These are phyloP conservation scores for Amniataba percoides DNA, from an alignment of 2,797 vertebrate genomes.

Conservation along the genomic window DNA sequence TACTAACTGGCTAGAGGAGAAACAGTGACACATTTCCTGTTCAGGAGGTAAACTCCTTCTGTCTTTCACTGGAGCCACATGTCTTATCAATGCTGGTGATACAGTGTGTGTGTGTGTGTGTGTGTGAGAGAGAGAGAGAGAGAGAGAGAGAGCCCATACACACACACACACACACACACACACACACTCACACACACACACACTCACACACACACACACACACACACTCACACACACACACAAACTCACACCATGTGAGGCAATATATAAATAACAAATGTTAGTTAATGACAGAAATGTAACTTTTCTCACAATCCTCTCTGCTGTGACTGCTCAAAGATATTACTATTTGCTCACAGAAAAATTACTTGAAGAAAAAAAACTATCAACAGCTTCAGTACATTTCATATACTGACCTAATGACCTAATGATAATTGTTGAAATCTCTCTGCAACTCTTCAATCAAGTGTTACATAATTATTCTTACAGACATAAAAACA, in stretches of 20 bases:
- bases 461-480: not conserved
- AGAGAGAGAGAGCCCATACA: too few species aligned
- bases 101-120: not conserved
- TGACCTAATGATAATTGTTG: not conserved
- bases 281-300: constrained; percentile 3
- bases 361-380: not conserved
- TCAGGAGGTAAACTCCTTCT: constrained; percentile 26
- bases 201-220: too few species aligned
- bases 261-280: not conserved
- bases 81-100: constrained; percentile 28
- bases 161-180: too few species aligned
- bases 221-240: too few species aligned
- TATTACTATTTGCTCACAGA: not conserved
- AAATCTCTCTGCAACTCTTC: not conserved
- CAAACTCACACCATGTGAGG: constrained; percentile 7
- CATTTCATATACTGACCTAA: too few species aligned
- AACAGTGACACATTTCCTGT: constrained; percentile 72
- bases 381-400: not conserved
- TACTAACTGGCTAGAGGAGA: constrained; percentile 67
- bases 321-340: not conserved
- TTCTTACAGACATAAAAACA: not conserved
- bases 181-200: too few species aligned
- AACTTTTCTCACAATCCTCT: not conserved
- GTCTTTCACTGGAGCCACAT: constrained; percentile 16
- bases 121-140: not conserved